Percentiles rank a stretch among this genome's conserved stretches.
Evolutionary conservation across 2,888 invertebrate genomes (phyloP).

Genomic region (Diaperis boleti): DNA sequence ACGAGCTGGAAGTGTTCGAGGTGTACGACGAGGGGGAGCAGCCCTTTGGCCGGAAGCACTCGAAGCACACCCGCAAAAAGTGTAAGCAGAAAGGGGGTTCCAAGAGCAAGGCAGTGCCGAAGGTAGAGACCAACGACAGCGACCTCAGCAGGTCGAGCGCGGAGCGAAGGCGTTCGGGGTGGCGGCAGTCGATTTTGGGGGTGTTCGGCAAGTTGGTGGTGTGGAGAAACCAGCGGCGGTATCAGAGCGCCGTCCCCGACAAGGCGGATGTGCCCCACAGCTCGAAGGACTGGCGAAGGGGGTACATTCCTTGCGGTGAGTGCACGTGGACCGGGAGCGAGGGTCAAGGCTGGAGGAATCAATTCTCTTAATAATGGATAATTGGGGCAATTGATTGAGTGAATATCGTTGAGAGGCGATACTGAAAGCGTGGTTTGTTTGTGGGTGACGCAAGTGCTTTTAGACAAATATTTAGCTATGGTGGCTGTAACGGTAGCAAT

Average conservation of each 20-base stretch:
- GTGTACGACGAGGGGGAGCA: slow-evolving; percentile 63
- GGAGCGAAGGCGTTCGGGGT: slow-evolving; percentile 64
- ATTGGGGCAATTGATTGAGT: slow-evolving; percentile 16
- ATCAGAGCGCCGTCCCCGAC: slow-evolving; percentile 62
- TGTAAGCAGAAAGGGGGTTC: slow-evolving; percentile 64
- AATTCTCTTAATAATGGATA: background rate
- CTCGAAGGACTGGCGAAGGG: slow-evolving; percentile 63
- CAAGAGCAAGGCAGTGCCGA: slow-evolving; percentile 52
- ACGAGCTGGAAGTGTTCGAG: slow-evolving; percentile 70
- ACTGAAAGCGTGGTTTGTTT: slow-evolving; percentile 5
- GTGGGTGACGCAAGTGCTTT: too few species aligned
- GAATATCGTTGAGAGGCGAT: background rate
- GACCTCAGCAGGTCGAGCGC: slow-evolving; percentile 59
- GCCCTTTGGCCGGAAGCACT: slow-evolving; percentile 57
- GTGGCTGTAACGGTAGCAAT: too few species aligned
- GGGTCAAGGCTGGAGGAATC: slow-evolving; percentile 18
- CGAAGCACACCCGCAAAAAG: slow-evolving; percentile 65
- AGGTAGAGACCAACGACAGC: slow-evolving; percentile 57
- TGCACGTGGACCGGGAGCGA: too few species aligned
- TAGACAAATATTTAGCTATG: too few species aligned
- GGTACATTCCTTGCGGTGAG: slow-evolving; percentile 65
- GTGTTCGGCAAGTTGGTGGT: slow-evolving; percentile 63
- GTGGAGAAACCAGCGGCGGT: slow-evolving; percentile 68
- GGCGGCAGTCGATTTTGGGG: slow-evolving; percentile 75
- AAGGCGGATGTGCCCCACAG: slow-evolving; percentile 62